These are phyloP conservation scores for Meda fulgida DNA, from an alignment of 2,797 vertebrate genomes.

Conservation along the genomic window DNA sequence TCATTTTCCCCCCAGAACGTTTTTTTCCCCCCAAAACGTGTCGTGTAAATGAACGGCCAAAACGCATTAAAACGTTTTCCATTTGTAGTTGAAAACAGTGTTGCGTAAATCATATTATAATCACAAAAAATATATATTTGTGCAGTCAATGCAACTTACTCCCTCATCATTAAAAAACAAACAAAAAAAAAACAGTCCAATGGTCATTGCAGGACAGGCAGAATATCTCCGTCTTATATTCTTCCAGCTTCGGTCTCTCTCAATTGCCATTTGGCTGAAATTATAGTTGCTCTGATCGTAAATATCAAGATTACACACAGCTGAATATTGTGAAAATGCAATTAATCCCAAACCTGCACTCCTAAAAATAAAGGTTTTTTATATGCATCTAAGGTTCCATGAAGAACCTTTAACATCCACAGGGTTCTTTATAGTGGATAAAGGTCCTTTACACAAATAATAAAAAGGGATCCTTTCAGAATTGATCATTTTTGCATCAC, in stretches of 20 bases:
- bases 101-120: not conserved
- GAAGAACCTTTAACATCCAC: not conserved
- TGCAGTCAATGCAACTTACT: not conserved
- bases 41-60: not conserved
- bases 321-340: too few relatives aligned
- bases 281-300: not conserved
- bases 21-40: too few relatives aligned
- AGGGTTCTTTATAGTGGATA: not conserved
- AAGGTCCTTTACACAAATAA: not conserved
- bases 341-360: too few relatives aligned
- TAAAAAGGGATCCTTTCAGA: too few relatives aligned
- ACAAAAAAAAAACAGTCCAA: not conserved
- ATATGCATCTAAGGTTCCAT: too few relatives aligned
- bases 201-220: not conserved
- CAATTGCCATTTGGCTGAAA: not conserved
- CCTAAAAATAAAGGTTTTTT: too few relatives aligned
- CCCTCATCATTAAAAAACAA: not conserved
- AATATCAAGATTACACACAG: too few relatives aligned
- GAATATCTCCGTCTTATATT: not conserved
- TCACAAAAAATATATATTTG: not conserved
- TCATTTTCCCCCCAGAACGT: too few relatives aligned
- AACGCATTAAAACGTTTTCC: not conserved
- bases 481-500: not conserved
- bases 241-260: not conserved
- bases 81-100: not conserved